Conservation (phyloP, 2,797 vertebrate genomes). For the Enteromius afrohamiltoni region DNA sequence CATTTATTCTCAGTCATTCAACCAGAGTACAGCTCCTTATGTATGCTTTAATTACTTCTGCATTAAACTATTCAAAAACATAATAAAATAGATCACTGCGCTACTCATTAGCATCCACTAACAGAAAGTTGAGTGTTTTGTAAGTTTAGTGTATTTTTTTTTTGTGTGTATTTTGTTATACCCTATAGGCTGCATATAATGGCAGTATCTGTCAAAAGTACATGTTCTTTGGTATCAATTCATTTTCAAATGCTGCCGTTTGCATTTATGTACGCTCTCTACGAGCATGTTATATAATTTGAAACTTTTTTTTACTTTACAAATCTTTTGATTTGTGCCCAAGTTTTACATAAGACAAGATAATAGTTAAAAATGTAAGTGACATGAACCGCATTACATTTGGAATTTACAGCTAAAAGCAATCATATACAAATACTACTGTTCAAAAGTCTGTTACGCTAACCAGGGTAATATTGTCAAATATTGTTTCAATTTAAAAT, state of each 20-base stretch:
- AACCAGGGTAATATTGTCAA: background rate
- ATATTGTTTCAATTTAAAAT: background rate
- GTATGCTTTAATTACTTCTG: background rate
- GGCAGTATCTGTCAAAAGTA: background rate
- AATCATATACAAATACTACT: background rate
- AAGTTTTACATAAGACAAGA: background rate
- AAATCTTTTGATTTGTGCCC: background rate
- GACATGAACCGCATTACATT: background rate
- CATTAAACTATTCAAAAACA: background rate
- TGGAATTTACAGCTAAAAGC: background rate
- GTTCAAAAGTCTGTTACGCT: background rate
- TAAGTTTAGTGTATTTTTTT: background rate
- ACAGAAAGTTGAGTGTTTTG: background rate
- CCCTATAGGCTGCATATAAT: background rate
- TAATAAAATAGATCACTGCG: background rate
- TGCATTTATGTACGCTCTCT: background rate
- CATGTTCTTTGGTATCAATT: background rate
- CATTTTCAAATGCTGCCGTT: background rate
- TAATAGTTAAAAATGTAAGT: background rate
- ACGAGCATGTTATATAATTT: background rate
- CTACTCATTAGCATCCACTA: background rate
- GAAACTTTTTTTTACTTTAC: no score
- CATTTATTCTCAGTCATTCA: slow-evolving; percentile 32
- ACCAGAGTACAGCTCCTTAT: background rate
- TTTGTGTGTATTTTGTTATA: no score